Evolutionary conservation across 2,113 vertebrate species (phyloP).

Genomic region (Casuarius casuarius): DNA sequence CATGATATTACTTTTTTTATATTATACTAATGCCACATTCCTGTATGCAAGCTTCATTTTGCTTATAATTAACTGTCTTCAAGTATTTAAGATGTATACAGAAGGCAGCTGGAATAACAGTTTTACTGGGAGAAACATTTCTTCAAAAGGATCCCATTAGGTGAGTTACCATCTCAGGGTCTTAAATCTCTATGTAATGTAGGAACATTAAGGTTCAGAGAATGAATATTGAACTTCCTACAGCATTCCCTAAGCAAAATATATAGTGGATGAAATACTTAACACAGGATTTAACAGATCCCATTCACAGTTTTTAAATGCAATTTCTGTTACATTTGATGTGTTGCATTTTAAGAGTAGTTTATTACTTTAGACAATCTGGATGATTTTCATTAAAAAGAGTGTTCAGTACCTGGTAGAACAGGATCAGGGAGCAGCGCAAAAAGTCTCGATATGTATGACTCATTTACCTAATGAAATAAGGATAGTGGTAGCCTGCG

Average conservation of each 20-base stretch:
- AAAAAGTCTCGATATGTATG: background rate
- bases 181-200: background rate
- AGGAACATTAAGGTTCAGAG: background rate
- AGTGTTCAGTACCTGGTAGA: background rate
- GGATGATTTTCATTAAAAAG: background rate
- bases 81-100: background rate
- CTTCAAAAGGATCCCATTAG: background rate
- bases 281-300: background rate
- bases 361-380: background rate
- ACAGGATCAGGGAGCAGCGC: background rate
- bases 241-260: background rate
- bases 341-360: background rate
- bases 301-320: background rate
- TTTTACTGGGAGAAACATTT: background rate
- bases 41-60: background rate
- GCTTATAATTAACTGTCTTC: background rate
- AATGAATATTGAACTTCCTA: background rate
- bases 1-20: background rate
- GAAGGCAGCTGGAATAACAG: background rate
- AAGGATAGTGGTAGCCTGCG: background rate
- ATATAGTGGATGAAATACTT: background rate
- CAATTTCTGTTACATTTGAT: background rate
- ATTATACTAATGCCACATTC: background rate
- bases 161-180: background rate
- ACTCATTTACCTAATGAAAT: background rate